These are phyloP conservation scores for Pelecanoides urinatrix DNA, from an alignment of 2,113 vertebrate genomes.

Conservation along the genomic window DNA sequence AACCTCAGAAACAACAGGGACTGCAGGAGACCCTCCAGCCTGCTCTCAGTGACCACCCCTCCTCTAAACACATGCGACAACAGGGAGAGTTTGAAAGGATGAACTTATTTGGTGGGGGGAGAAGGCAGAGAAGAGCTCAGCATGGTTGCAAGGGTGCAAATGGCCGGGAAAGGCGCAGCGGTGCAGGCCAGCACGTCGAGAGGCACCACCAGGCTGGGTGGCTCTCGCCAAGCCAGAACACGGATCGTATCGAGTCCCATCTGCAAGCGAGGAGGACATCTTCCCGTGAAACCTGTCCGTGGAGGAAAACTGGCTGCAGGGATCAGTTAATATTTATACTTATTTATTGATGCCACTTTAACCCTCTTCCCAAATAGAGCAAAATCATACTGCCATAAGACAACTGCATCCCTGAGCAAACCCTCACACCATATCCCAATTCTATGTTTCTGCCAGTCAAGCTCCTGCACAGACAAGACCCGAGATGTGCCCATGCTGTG, in stretches of 20 bases:
- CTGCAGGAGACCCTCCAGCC: not conserved
- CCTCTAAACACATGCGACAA: not conserved
- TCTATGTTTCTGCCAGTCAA: not conserved
- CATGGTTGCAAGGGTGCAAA: not conserved
- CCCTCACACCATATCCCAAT: accelerated
- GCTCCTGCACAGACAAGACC: not conserved
- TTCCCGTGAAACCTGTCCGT: not conserved
- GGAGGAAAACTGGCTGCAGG: not conserved
- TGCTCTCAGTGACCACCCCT: accelerated
- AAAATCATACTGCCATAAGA: not conserved
- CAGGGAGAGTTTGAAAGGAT: not conserved
- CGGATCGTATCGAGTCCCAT: accelerated
- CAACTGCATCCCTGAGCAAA: not conserved
- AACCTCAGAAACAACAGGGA: not conserved
- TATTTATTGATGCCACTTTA: not conserved
- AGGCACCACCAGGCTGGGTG: not conserved
- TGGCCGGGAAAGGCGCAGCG: not conserved
- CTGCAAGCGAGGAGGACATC: not conserved
- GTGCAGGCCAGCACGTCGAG: not conserved
- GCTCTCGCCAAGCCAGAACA: not conserved
- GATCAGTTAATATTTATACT: not conserved
- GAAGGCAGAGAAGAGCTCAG: not conserved
- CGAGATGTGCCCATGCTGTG: not conserved
- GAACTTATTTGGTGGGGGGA: not conserved
- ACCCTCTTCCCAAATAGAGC: not conserved